Conservation (phyloP, 2,888 invertebrate species). For the Cephus sareptanus region DNA sequence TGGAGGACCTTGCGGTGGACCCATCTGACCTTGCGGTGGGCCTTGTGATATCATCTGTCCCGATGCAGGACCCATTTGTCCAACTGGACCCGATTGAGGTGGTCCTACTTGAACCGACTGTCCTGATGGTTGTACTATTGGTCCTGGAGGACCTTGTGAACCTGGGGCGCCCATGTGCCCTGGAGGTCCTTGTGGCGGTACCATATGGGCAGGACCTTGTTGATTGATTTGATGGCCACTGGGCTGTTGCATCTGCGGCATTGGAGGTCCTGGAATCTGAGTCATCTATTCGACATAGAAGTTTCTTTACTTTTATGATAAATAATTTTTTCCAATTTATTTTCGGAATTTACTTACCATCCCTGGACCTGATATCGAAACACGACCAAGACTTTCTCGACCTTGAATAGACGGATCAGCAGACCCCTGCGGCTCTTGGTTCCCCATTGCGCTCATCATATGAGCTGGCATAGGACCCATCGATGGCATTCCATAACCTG, state of each 20-base stretch:
- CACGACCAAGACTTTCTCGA: conserved; percentile 51
- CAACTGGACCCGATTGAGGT: conserved; percentile 12
- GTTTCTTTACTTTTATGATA: background rate
- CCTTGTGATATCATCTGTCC: conserved; percentile 4
- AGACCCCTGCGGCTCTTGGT: conserved; percentile 39
- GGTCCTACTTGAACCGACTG: conserved; percentile 15
- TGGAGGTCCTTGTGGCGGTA: conserved; percentile 24
- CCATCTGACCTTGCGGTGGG: conserved; percentile 41
- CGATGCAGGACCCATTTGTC: conserved; percentile 18
- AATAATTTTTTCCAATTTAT: background rate
- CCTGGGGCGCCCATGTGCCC: conserved; percentile 31
- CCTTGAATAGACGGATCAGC: conserved; percentile 39
- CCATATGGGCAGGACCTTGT: conserved; percentile 22
- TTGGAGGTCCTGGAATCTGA: conserved; percentile 21
- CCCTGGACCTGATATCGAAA: conserved; percentile 51
- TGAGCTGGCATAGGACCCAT: conserved; percentile 19
- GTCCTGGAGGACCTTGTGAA: conserved; percentile 15
- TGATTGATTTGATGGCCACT: conserved; percentile 32
- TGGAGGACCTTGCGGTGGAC: conserved; percentile 32
- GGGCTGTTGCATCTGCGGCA: conserved; percentile 37
- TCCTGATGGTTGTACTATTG: conserved; percentile 15
- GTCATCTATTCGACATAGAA: conserved; percentile 2
- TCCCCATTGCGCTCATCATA: conserved; percentile 46
- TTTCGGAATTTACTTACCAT: conserved; percentile 42
- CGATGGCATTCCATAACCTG: conserved; percentile 47